Percentiles rank a stretch among this genome's conserved stretches.
phyloP scores from a whole-genome alignment of 1,140 invertebrate species.

The Eupeodes corollae region DNA sequence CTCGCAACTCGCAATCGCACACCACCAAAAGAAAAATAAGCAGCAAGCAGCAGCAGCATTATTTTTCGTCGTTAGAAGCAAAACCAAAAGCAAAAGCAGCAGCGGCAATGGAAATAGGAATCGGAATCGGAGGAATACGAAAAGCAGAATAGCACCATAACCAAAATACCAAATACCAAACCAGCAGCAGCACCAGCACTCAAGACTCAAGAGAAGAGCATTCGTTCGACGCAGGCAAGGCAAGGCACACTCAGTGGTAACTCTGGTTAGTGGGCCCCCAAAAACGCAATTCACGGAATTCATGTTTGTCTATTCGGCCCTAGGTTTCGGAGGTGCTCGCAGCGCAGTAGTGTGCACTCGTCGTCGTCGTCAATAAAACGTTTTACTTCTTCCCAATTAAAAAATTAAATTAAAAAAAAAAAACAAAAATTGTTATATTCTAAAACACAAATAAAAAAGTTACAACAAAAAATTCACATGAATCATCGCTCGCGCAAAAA shows the following conservation, averaged over 20 bases:
- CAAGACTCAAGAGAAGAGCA: neutral
- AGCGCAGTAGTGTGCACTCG: slow-evolving; percentile 30
- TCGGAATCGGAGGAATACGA: too few relatives aligned
- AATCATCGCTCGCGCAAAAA: neutral
- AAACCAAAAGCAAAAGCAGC: neutral
- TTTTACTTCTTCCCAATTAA: slow-evolving; percentile 9
- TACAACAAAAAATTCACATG: neutral
- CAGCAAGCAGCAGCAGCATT: too few relatives aligned
- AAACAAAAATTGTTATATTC: neutral
- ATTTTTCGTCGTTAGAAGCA: neutral
- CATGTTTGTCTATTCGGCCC: slow-evolving; percentile 35
- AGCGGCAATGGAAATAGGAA: neutral
- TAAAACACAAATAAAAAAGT: neutral
- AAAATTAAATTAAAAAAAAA: slow-evolving; percentile 10
- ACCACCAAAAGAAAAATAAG: too few relatives aligned
- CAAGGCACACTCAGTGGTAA: slow-evolving; percentile 6
- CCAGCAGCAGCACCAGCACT: slow-evolving; percentile 1
- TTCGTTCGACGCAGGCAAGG: neutral
- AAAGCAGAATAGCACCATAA: too few relatives aligned
- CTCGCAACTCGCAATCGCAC: too few relatives aligned
- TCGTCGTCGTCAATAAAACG: slow-evolving; percentile 15
- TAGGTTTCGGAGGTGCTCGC: slow-evolving; percentile 37
- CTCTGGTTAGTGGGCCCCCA: slow-evolving; percentile 24
- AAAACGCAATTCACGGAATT: slow-evolving; percentile 34
- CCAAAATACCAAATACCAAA: too few relatives aligned